Conservation (phyloP, 2,797 vertebrate genomes). For the Catamblyrhynchus diadema region DNA sequence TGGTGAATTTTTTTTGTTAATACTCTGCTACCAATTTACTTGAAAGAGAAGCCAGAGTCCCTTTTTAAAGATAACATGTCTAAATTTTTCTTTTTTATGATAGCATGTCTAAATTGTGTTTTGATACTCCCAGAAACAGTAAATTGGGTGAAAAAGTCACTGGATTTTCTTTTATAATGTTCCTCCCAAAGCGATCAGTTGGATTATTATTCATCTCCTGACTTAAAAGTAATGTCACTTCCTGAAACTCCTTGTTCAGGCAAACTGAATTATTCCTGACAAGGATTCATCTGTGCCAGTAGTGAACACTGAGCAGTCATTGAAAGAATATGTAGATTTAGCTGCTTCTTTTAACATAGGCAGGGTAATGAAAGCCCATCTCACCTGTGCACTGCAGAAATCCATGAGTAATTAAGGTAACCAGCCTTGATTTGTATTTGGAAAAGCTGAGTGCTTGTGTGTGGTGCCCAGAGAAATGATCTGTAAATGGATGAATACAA, state of each 20-base stretch:
- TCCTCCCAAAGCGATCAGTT: slow-evolving; percentile 27
- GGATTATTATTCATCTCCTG: slow-evolving; percentile 52
- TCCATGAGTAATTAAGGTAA: slow-evolving; percentile 41
- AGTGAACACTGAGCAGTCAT: not conserved
- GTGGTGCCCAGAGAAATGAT: slow-evolving; percentile 23
- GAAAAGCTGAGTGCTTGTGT: not conserved
- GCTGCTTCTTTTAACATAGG: not conserved
- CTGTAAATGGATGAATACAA: slow-evolving; percentile 17
- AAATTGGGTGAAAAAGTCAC: slow-evolving; percentile 42
- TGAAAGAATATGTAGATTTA: slow-evolving; percentile 36
- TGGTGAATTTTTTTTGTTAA: slow-evolving; percentile 39
- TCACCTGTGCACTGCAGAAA: slow-evolving; percentile 34
- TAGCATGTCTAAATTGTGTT: slow-evolving; percentile 10
- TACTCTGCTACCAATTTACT: slow-evolving; percentile 48
- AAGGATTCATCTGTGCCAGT: slow-evolving; percentile 19
- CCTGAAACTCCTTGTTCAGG: slow-evolving; percentile 49
- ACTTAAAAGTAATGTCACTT: slow-evolving; percentile 50
- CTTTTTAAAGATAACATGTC: slow-evolving; percentile 20
- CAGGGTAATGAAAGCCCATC: not conserved
- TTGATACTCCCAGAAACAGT: slow-evolving; percentile 3
- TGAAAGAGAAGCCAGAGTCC: slow-evolving; percentile 35
- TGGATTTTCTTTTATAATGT: slow-evolving; percentile 9
- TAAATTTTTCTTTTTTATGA: slow-evolving; percentile 4
- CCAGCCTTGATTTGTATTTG: slow-evolving; percentile 27
- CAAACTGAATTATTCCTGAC: slow-evolving; percentile 55